Evolutionary conservation across 2,113 vertebrate genomes (phyloP), one percentile per base, ranked within the genome.

Genomic region (Butorides virescens): DNA sequence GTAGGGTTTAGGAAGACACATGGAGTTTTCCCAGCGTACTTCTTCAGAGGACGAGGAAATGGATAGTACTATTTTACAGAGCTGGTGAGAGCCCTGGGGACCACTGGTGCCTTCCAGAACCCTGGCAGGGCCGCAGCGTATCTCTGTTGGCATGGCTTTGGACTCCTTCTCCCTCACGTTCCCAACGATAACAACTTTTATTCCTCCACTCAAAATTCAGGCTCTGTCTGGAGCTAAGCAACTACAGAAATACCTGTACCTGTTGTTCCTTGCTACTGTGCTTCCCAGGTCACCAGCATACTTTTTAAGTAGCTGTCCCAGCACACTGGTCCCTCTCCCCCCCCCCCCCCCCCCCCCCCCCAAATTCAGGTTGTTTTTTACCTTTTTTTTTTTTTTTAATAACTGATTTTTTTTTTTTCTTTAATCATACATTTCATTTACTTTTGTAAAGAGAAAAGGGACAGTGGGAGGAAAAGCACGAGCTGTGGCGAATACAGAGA

Each of bases 281-380:
- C 32, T 85, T 63, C 49, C 13, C 61, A 76, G 62, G 39, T 61
- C 11, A 66, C 6, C 22, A 76, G 52, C 5, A 23, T 14, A 22
- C 50, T 75, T 65, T 44, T 37, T 7, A 79, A 75, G 32, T 26
- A 81, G 62, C 29, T 65, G 56, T 59, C 20, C 15, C 50, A 94
- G 49, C 49, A 75, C 44, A 47, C 0, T 1, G 8, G 27, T 73
- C 5, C 11, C 18, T 11, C 5, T 15, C 1, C 0, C 11, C 25
- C 17, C n/a, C 47, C 46, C 21, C 26, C 27, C 5, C 18, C 1
- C 0, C 11, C 25, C 17, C n/a, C 47, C 46, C 21, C 26, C 27
- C 53, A 86, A 86, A 82, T 39, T 65, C 32, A 71, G n/a, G 12
- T 63, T 39, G 22, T 8, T 56, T 65, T 70, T 75, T 44, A 42